Base-by-base conservation (phyloP, 30 jellyfish, hydroid and myxozoan genomes). In the Rhopilema esculentum region DNA sequence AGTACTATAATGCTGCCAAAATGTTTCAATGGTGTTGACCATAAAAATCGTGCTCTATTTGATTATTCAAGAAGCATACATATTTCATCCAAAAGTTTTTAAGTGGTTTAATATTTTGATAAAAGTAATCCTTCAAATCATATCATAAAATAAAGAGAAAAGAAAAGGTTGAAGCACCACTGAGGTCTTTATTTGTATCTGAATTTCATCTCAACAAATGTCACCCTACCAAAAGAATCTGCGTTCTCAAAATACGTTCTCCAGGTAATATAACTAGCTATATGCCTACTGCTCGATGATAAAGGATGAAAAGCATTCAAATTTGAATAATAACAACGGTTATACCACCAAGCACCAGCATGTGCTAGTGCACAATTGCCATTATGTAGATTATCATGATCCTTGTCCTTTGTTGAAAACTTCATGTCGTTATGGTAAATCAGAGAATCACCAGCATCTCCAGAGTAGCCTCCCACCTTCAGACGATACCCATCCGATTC, bases 341-440 rank as follows among this genome's bases (percentile, higher is more conserved):
- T 83, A 62, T 40, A 73, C 91, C 91, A 83, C 91, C 91, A 83
- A 12, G 79, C 79, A 12, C 91, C 91, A 1, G 28, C 74, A 19
- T 48, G 62, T 0, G 50, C 51, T 67, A 25, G 0, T 0, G 91
- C 84, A 52, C 91, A 83, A 24, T 69, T 83, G 30, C 16, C 8
- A 15, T 84, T 32, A 23, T 62, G 51, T 19, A 25, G 66, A 16
- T 27, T 1, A 63, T 83, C 91, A 16, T 83, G 72, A 31, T 83
- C 91, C 20, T 75, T 62, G 50, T 83, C 91, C 30, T 68, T 24
- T 16, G 91, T 83, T 0, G 91, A 83, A 49, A 83, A 83, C 6
- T n/a, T 28, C 83, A 69, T 83, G 1, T 73, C 69, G 77, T 69
- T 68, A 31, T 83, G 91, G 22, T 68, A 68, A 8, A 49, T 53